These are phyloP conservation scores for Antechinus flavipes DNA, from an alignment of 2,113 vertebrate species.

Conservation along the genomic window DNA sequence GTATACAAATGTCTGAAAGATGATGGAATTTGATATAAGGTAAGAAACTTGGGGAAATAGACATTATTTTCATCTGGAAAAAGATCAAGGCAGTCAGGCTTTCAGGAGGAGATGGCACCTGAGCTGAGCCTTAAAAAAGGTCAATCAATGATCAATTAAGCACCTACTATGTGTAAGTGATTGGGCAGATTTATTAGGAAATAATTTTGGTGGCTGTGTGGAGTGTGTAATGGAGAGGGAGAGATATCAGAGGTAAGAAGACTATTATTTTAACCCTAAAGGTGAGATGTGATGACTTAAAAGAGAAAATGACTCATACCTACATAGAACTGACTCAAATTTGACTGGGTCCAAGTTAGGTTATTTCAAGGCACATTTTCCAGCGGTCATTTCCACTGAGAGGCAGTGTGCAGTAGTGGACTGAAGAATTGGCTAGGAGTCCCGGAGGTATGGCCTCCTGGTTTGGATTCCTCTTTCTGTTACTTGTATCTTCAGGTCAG, in stretches of 20 bases:
- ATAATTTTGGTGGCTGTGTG: not conserved
- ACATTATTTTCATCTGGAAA: too few relatives aligned
- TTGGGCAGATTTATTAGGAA: not conserved
- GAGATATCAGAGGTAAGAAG: not conserved
- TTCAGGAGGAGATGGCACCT: too few relatives aligned
- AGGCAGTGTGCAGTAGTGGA: not conserved
- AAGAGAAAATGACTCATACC: not conserved
- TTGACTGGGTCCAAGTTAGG: not conserved
- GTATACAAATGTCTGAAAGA: not conserved
- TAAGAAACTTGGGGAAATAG: too few relatives aligned
- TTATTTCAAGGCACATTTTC: not conserved
- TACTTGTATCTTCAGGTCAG: not conserved
- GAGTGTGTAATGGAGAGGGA: not conserved
- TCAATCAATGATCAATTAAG: not conserved
- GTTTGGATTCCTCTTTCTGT: not conserved
- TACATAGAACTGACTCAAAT: not conserved
- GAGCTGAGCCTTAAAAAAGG: too few relatives aligned
- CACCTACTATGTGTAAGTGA: not conserved
- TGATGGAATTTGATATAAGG: not conserved
- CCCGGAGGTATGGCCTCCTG: not conserved
- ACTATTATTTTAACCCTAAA: not conserved
- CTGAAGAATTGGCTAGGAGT: not conserved
- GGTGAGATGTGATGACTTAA: not conserved
- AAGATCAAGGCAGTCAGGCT: too few relatives aligned
- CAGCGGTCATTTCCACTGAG: not conserved